Base-by-base conservation (phyloP, 2,888 invertebrate genomes). In the Strigamia transsilvanica region DNA sequence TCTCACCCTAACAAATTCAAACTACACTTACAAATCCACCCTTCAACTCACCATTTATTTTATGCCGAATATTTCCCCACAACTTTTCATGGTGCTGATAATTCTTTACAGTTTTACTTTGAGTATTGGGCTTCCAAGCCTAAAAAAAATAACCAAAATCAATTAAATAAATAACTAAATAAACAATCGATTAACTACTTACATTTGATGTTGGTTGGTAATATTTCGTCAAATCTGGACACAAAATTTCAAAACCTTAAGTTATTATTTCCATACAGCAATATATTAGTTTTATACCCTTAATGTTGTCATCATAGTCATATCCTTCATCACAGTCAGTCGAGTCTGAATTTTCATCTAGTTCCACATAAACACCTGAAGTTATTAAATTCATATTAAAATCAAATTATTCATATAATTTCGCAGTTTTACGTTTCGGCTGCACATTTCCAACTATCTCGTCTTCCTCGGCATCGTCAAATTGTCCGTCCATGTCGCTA, bases 71-170 rank as follows among this genome's bases (percentile, higher is more conserved):
- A 86, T 93, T 94, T 84, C 92, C 92, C 83, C 94, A 92, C 0
- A 95, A 86, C 86, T 96, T 96, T 83, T 95, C 94, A 41, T 91
- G 90, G 0, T 96, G 95, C 87, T 96, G 96, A 23, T 78, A 78
- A 9, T 21, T 23, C 32, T 32, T 38, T n/a, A 32, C 10, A 13
- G 18, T 27, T 4, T 18, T 27, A 2, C 13, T 78, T 38, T 78
- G 78, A 13, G 32, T 32, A 32, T 78, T 78, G 3, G 78, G 78
- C 13, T 32, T 78, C 78, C 78, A 38, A 12, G 18, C 3, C 34
- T 38, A 78, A 4, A 38, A 9, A 32, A 38, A 46, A 46, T 34
- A 34, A 34, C 3, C 3, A 5, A 34, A 34, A 34, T 5, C 7
- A 34, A 27, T 73, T 73, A 4, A n/a, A 6, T 32, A 6, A n/a